Evolutionary conservation across 1,140 invertebrate genomes (phyloP), one percentile per base, ranked within the genome.

Genomic region (Amyelois transitella): DNA sequence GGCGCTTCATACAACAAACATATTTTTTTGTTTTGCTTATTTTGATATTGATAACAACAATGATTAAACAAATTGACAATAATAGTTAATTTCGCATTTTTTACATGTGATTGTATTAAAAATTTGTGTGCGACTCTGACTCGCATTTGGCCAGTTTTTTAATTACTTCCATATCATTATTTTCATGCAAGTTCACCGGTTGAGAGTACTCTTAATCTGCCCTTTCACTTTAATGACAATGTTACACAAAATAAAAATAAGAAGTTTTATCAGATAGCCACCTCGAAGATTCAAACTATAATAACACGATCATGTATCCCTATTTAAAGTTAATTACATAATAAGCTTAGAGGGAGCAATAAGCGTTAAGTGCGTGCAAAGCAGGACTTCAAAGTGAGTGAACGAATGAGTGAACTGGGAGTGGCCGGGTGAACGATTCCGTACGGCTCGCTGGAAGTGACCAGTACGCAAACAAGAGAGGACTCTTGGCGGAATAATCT

Each of bases 371-470:
- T 66, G 67, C 67, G 67, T 70, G 60, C 65, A 62, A 50, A 22
- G 55, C 51, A 58, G 21, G 58, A 78, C 72, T 78, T 83, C 77
- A 83, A 83, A 83, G 76, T 73, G 71, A 72, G 51, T 68, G 75
- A 75, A 64, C 64, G 73, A 76, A 69, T 65, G 63, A 60, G 54
- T 51, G 64, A 62, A 38, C 56, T 51, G 59, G 47, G 57, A 60
- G 55, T 70, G 74, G 69, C 53, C 69, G 63, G 63, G 65, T 65
- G 75, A 76, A 77, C 72, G 75, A 73, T 67, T 75, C 71, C 62
- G 70, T 66, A 53, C 64, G 67, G 51, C 60, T 60, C 71, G 66
- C 7, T 67, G 69, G 61, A 68, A 63, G 64, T 77, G 76, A 77
- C 74, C 74, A 71, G 69, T 58, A 63, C 57, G 20, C 21, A 48